These are phyloP conservation scores for Aradophagus sp. DNA, from an alignment of 1,140 invertebrate species.

Conservation along the genomic window DNA sequence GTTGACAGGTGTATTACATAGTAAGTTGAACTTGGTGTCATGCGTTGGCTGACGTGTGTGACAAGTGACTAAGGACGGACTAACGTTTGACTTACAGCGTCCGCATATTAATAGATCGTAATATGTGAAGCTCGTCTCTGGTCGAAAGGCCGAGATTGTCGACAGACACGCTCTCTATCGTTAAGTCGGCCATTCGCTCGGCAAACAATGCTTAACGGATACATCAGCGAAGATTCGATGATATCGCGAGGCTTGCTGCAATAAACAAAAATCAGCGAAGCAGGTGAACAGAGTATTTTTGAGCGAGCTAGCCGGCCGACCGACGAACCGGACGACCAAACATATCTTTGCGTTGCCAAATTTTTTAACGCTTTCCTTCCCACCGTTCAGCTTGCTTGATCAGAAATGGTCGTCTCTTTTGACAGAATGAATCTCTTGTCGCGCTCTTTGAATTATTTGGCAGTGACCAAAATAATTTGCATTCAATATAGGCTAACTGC, in stretches of 20 bases:
- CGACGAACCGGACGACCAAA: no score
- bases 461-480: no score
- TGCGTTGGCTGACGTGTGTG: constrained; percentile 62
- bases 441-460: no score
- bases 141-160: constrained; percentile 17
- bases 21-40: constrained; percentile 56
- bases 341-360: constrained; percentile 9
- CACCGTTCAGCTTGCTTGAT: neutral
- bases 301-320: no score
- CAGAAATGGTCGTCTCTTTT: neutral
- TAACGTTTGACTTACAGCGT: constrained; percentile 62
- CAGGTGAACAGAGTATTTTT: constrained; percentile 42
- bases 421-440: constrained; percentile 4
- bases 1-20: constrained; percentile 63
- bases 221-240: constrained; percentile 30
- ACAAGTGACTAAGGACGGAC: constrained; percentile 69
- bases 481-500: no score
- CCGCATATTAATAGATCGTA: constrained; percentile 71
- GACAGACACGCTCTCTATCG: constrained; percentile 41
- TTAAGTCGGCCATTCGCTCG: constrained; percentile 56
- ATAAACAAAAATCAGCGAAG: constrained; percentile 30
- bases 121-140: constrained; percentile 51
- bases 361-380: constrained; percentile 27
- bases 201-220: constrained; percentile 43
- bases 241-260: constrained; percentile 12